Conservation (phyloP, 2,113 vertebrate genomes). For the Seriola rivoliana region DNA sequence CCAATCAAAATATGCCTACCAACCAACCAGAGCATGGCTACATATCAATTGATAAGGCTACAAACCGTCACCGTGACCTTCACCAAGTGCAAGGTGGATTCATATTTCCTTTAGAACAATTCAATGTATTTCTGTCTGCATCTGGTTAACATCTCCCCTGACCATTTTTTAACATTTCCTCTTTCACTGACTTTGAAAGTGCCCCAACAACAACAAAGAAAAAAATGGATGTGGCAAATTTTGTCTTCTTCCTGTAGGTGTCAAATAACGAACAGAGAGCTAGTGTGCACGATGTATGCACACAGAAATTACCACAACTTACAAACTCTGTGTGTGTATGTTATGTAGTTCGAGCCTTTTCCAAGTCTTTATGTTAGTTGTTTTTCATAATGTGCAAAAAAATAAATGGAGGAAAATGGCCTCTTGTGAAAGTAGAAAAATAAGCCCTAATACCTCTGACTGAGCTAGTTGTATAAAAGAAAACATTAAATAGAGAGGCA, state of each 20-base stretch:
- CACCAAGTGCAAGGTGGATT: background rate
- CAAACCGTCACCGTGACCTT: too few relatives aligned
- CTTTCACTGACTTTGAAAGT: background rate
- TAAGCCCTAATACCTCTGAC: slow-evolving; percentile 6
- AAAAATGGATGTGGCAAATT: background rate
- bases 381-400: slow-evolving; percentile 14
- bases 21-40: too few relatives aligned
- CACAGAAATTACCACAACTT: slow-evolving; percentile 25
- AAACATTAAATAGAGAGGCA: slow-evolving; percentile 20
- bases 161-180: background rate
- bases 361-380: background rate
- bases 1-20: too few relatives aligned
- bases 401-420: slow-evolving; percentile 36
- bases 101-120: too few relatives aligned
- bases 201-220: background rate
- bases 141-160: background rate
- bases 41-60: too few relatives aligned
- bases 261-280: slow-evolving; percentile 30
- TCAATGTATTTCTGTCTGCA: background rate
- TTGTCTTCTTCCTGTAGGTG: slow-evolving; percentile 16
- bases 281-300: slow-evolving; percentile 15
- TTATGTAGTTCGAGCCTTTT: slow-evolving; percentile 40
- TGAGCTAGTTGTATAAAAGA: slow-evolving; percentile 1
- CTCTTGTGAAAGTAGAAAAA: slow-evolving; percentile 24
- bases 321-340: background rate